Percentiles rank a stretch among this genome's conserved stretches.
These are phyloP conservation scores for Druon quercuslanigerum DNA, from an alignment of 1,140 invertebrate species.

Conservation along the genomic window DNA sequence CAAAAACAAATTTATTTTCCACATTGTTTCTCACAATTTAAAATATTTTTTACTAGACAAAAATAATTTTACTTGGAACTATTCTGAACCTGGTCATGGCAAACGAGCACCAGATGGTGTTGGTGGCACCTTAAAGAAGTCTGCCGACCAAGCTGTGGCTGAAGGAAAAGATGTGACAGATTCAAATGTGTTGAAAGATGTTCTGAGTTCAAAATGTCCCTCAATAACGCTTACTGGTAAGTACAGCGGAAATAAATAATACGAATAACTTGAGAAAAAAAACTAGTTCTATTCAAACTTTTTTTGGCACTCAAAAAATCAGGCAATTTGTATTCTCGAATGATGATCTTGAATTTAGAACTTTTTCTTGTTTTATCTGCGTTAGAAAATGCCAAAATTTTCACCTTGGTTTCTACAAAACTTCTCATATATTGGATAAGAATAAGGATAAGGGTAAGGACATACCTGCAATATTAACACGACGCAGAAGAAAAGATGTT, in stretches of 20 bases:
- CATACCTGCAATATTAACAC: not conserved
- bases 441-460: not conserved
- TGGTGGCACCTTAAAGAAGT: slow-evolving; percentile 60
- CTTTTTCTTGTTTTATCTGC: slow-evolving; percentile 6
- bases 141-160: slow-evolving; percentile 45
- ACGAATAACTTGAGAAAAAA: slow-evolving; percentile 30
- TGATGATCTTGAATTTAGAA: too few species aligned
- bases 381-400: too few species aligned
- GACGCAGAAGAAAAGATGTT: not conserved
- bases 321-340: slow-evolving; percentile 26
- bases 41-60: slow-evolving; percentile 36
- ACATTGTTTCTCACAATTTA: slow-evolving; percentile 7
- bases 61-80: slow-evolving; percentile 58
- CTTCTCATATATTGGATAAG: not conserved
- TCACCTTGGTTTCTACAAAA: not conserved
- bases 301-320: slow-evolving; percentile 33
- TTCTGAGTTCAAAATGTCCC: slow-evolving; percentile 33
- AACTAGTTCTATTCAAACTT: slow-evolving; percentile 45
- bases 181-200: slow-evolving; percentile 34
- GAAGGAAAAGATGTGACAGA: slow-evolving; percentile 43
- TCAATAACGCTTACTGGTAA: slow-evolving; percentile 36
- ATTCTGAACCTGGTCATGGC: slow-evolving; percentile 59
- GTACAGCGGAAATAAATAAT: too few species aligned
- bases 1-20: slow-evolving; percentile 42
- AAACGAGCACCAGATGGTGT: slow-evolving; percentile 64